Base-by-base conservation (phyloP, 2,113 vertebrate species). In the Trachemys scripta region DNA sequence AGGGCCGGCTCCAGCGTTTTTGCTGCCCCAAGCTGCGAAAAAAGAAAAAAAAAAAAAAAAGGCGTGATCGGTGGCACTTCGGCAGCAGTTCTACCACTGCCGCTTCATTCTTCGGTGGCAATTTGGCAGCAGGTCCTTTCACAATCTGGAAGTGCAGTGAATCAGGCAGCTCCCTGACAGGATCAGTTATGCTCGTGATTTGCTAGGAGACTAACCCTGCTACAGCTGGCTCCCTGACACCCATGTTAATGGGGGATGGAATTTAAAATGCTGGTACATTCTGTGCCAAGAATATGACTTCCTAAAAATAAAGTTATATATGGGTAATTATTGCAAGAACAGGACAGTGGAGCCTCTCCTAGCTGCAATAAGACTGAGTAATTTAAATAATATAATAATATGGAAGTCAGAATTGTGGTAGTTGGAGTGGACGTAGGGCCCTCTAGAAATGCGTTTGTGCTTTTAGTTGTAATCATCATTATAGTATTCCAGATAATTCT, bases 171-270 rank as follows among this genome's bases (percentile, higher is more conserved):
- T 25, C 10, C 24, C 56, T 57, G 25, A 57, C 56, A 57, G 25
- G 25, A 57, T 57, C 25, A 57, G 56, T 57, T 57, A 27, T 57
- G 56, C 56, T 10, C 5, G 25, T 10, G 56, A 27, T 25, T 57
- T 57, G 10, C 56, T 57, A 27, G 56, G 24, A 57, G 56, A 57
- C 24, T 25, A 25, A 57, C 24, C 10, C 56, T 57, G 25, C 56
- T 57, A 10, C 25, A 27, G 24, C 56, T 57, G 25, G 9, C 25
- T 57, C 56, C 56, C 25, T 57, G 56, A 57, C 56, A 0, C 72
- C 1, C 75, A 13, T 0, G 2, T 47, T 59, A 3, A 80, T 0
- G 2, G 0, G 29, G 75, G 5, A 69, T 2, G 59, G 8, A 92
- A 69, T 50, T 88, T 86, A 47, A 49, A 38, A 45, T 80, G 86